Conservation (phyloP, 2,888 invertebrate genomes). For the Dasypogon diadema region DNA sequence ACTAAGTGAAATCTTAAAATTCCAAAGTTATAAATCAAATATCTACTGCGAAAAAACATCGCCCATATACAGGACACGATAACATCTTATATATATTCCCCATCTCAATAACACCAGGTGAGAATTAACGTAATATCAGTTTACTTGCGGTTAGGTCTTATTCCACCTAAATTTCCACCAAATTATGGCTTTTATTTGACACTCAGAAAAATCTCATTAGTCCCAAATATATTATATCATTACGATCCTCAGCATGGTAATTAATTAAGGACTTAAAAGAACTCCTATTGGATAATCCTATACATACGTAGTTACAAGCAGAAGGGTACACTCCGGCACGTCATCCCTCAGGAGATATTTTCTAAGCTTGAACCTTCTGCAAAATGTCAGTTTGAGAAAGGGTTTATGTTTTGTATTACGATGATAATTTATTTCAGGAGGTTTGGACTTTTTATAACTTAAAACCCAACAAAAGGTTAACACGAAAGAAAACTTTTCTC, state of each 20-base stretch:
- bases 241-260: slow-evolving; percentile 55
- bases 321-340: background rate
- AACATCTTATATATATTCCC: no score
- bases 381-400: slow-evolving; percentile 55
- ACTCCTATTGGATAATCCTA: slow-evolving; percentile 55
- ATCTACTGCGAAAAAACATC: no score
- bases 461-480: slow-evolving; percentile 54
- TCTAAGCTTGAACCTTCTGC: slow-evolving; percentile 51
- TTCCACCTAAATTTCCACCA: background rate
- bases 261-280: slow-evolving; percentile 57
- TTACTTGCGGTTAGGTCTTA: background rate
- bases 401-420: slow-evolving; percentile 53
- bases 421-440: slow-evolving; percentile 54
- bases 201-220: slow-evolving; percentile 46
- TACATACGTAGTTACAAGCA: slow-evolving; percentile 41
- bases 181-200: slow-evolving; percentile 45
- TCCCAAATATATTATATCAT: slow-evolving; percentile 53
- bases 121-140: background rate
- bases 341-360: slow-evolving; percentile 35
- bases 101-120: background rate
- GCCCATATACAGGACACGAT: no score
- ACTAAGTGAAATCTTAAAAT: no score
- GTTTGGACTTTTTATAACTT: slow-evolving; percentile 50
- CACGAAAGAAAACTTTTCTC: slow-evolving; percentile 56
- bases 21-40: no score